These are phyloP conservation scores for Heliconius hewitsoni DNA, from an alignment of 1,140 invertebrate genomes.

Conservation along the genomic window DNA sequence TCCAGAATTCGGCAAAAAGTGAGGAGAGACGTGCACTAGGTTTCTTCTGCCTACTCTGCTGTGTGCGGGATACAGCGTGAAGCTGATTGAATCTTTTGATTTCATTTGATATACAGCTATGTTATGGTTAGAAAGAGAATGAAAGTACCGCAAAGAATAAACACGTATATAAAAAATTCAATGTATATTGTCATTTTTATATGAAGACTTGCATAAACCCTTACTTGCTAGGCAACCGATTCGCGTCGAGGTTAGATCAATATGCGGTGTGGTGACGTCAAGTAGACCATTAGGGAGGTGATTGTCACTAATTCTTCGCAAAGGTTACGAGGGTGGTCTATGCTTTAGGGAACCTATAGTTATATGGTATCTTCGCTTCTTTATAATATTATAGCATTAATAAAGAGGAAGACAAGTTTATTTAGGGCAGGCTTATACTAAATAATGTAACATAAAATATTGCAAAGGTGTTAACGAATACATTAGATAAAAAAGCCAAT, in stretches of 20 bases:
- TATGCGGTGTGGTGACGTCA: slow-evolving; percentile 36
- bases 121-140: too few species aligned
- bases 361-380: not conserved
- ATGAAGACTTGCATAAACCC: slow-evolving; percentile 8
- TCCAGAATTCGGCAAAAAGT: too few species aligned
- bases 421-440: too few species aligned
- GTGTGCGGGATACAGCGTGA: too few species aligned
- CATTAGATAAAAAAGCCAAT: not conserved
- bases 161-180: not conserved
- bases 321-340: slow-evolving; percentile 19
- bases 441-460: too few species aligned
- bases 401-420: too few species aligned
- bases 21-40: too few species aligned
- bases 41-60: too few species aligned
- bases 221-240: slow-evolving; percentile 36
- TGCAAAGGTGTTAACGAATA: not conserved
- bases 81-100: too few species aligned
- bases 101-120: too few species aligned
- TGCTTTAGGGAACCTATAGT: not conserved
- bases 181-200: not conserved
- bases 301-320: slow-evolving; percentile 19
- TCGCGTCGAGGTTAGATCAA: slow-evolving; percentile 45
- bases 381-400: not conserved
- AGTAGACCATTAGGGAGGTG: slow-evolving; percentile 25
- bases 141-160: too few species aligned